A percentile compares a stretch with the other conserved stretches of the same genome.
Evolutionary conservation across 2,797 vertebrate species (phyloP).

Genomic region (Lates japonicus): DNA sequence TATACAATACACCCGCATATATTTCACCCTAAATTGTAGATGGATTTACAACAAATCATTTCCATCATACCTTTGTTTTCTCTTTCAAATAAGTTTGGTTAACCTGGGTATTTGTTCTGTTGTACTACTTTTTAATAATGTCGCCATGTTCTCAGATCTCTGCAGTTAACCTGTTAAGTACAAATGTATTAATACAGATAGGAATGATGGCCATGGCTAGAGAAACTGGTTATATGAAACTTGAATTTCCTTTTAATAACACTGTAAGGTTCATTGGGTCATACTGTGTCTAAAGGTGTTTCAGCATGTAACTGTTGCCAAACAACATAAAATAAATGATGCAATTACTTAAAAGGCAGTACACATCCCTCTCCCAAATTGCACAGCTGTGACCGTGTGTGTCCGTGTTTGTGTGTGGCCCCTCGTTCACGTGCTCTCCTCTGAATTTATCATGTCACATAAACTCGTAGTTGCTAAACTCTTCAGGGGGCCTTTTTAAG

Average conservation of each 20-base stretch:
- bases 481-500: conserved; percentile 73
- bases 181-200: conserved; percentile 6
- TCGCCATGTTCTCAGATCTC: conserved; percentile 9
- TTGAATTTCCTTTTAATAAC: conserved; percentile 37
- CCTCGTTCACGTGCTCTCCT: conserved; percentile 39
- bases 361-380: conserved; percentile 68
- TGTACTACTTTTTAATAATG: background rate
- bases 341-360: conserved; percentile 75
- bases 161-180: conserved; percentile 14
- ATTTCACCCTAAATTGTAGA: background rate
- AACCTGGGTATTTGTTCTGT: background rate
- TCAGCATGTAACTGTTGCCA: conserved; percentile 69
- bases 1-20: too few species aligned
- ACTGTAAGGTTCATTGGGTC: conserved; percentile 21
- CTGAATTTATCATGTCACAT: conserved; percentile 79
- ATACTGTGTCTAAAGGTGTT: conserved; percentile 50
- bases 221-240: conserved; percentile 11
- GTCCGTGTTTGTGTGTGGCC: conserved; percentile 53
- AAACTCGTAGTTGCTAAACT: conserved; percentile 72
- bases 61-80: background rate
- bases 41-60: background rate
- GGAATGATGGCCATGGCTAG: background rate
- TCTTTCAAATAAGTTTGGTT: background rate
- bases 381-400: conserved; percentile 60
- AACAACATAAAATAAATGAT: conserved; percentile 80